These are phyloP conservation scores for Lota lota DNA, from an alignment of 2,113 vertebrate genomes.

Conservation along the genomic window DNA sequence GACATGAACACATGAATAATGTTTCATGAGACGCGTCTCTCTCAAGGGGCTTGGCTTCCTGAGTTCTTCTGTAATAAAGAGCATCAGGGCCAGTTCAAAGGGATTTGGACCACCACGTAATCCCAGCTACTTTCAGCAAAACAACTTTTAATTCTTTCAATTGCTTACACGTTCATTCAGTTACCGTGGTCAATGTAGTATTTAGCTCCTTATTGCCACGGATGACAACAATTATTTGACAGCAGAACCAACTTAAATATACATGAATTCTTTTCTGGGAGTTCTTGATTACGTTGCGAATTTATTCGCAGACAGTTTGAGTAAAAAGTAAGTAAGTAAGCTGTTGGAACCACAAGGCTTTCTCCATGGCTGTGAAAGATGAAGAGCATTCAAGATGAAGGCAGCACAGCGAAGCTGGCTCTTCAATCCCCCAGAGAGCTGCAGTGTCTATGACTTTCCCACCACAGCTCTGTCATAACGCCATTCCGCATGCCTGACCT, in stretches of 20 bases:
- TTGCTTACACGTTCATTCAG: too few relatives aligned
- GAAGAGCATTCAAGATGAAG: background rate
- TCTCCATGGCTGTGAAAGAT: background rate
- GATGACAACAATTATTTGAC: too few relatives aligned
- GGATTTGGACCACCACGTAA: conserved; percentile 24
- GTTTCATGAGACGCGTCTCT: conserved; percentile 10
- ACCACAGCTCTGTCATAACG: conserved; percentile 6
- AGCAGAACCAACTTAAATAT: too few relatives aligned
- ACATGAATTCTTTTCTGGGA: too few relatives aligned
- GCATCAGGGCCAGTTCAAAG: conserved; percentile 28
- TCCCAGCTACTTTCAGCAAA: conserved; percentile 25
- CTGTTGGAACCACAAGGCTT: too few relatives aligned
- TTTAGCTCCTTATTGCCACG: too few relatives aligned
- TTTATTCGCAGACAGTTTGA: too few relatives aligned
- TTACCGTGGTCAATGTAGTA: too few relatives aligned
- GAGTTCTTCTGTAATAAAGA: conserved; percentile 22
- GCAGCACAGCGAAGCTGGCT: background rate
- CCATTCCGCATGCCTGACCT: conserved; percentile 28
- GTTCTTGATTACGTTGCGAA: too few relatives aligned
- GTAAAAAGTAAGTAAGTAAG: too few relatives aligned
- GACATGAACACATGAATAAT: conserved; percentile 17
- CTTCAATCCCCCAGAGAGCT: background rate
- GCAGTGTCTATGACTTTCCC: conserved; percentile 13
- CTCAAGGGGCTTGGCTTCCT: conserved; percentile 14
- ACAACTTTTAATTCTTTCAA: conserved; percentile 5